Percentiles rank a stretch among this genome's conserved stretches.
phyloP scores from a whole-genome alignment of 2,888 invertebrate species.

The Caenorhabditis imperialis region DNA sequence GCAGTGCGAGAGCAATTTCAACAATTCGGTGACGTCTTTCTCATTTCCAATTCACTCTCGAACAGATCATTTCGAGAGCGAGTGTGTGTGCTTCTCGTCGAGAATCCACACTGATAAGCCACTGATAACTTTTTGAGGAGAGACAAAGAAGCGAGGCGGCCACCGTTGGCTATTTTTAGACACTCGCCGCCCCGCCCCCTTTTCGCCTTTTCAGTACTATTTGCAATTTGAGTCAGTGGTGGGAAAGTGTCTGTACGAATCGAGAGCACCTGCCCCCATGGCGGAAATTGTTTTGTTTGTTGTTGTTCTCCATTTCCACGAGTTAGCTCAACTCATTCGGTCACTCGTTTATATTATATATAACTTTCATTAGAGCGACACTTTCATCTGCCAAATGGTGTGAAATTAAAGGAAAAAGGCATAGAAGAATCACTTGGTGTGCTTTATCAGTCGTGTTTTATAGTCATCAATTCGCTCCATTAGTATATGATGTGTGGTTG shows the following conservation, averaged over 20 bases:
- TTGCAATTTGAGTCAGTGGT: conserved; percentile 17
- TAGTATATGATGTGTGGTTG: conserved; percentile 23
- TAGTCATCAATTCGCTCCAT: conserved; percentile 25
- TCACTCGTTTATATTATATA: too few species aligned
- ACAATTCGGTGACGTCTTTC: conserved; percentile 36
- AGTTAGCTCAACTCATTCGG: too few species aligned
- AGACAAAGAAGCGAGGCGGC: conserved; percentile 33
- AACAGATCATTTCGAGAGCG: conserved; percentile 31
- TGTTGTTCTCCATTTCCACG: too few species aligned
- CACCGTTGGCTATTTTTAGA: conserved; percentile 45
- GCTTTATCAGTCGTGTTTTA: conserved; percentile 11
- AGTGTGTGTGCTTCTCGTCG: conserved; percentile 30
- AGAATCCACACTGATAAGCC: conserved; percentile 29
- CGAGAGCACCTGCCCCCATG: too few species aligned
- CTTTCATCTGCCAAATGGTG: too few species aligned
- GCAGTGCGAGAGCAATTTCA: neutral
- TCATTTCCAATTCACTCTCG: conserved; percentile 3
- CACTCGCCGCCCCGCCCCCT: conserved; percentile 14
- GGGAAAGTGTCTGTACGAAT: too few species aligned
- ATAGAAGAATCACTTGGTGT: conserved; percentile 24
- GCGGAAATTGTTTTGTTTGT: too few species aligned
- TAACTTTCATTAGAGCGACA: too few species aligned
- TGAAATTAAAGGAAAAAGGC: conserved; percentile 18
- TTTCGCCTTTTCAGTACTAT: conserved; percentile 14
- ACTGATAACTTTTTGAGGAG: conserved; percentile 13